Base-by-base conservation (phyloP, 1,140 invertebrate species). In the Heliconius eleuchia region DNA sequence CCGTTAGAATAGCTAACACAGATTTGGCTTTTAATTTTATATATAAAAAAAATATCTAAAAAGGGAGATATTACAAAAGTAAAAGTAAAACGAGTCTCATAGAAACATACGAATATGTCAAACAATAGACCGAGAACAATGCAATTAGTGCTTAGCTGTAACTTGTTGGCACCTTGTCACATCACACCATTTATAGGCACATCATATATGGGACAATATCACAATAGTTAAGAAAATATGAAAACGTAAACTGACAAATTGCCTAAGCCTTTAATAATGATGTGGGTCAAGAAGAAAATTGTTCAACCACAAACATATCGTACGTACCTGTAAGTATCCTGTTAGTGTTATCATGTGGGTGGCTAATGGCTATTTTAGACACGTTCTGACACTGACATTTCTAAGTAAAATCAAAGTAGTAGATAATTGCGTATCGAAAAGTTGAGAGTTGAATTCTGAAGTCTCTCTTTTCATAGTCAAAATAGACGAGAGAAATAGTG, bases 71-170 rank as follows among this genome's bases (percentile, higher is more conserved):
- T 66, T 66, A 66, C 23, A 30, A 66, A 30, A 66, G 27, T 66
- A 66, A 13, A 27, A 66, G 11, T 66, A 66, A 30, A 66, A 66
- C n/a, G 13, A 23, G 13, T 13, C 13, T 27, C 23, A 30, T 66
- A 30, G 60, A 66, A 30, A 66, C 60, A 30, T 30, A 46, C 42
- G 42, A 46, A 16, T 46, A 30, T 66, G 60, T 30, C 13, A 16
- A 66, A 66, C 78, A 85, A 84, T 86, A 74, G 78, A 81, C 71
- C 84, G 83, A 85, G 84, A 86, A 87, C 86, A 86, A 87, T 83
- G 80, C 81, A 87, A 87, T 89, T 87, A 89, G 83, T 83, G 76
- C 42, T 37, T 78, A 74, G 71, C 79, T 74, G 76, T 80, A 76
- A 84, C 78, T 80, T 78, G 80, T 82, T 83, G 73, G 79, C 79